Conservation (phyloP, 2,113 vertebrate genomes). For the Pavo muticus region DNA sequence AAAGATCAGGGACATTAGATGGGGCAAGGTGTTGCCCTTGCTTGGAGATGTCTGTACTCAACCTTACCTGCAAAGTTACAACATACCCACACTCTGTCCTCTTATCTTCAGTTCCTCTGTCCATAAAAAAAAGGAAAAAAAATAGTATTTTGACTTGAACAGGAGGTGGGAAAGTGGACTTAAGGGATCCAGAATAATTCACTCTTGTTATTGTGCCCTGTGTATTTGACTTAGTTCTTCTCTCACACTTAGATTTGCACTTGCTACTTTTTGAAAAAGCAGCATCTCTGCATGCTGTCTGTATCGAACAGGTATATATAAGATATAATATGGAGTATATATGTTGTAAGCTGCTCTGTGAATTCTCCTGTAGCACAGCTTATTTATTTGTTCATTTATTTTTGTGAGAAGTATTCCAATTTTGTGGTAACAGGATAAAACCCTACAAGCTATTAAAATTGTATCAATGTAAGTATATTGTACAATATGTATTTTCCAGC, state of each 20-base stretch:
- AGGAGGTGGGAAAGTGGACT: neutral
- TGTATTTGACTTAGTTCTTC: neutral
- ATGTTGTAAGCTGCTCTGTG: neutral
- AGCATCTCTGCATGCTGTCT: neutral
- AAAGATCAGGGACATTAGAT: neutral
- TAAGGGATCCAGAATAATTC: neutral
- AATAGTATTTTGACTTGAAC: neutral
- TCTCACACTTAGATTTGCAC: neutral
- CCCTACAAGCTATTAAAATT: neutral
- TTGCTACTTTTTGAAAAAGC: neutral
- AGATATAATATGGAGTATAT: too few species aligned
- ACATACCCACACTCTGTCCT: neutral
- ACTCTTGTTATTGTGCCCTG: neutral
- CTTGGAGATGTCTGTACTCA: fast-evolving
- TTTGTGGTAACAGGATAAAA: neutral
- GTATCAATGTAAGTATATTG: neutral
- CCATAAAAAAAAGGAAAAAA: neutral
- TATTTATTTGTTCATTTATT: neutral
- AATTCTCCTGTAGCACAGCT: neutral
- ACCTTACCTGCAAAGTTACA: neutral
- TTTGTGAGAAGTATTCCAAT: neutral
- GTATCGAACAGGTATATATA: neutral
- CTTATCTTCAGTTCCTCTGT: neutral
- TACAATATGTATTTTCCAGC: neutral
- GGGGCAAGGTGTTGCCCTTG: neutral